phyloP scores from a whole-genome alignment of 2,113 vertebrate species.

The Anoura caudifer region DNA sequence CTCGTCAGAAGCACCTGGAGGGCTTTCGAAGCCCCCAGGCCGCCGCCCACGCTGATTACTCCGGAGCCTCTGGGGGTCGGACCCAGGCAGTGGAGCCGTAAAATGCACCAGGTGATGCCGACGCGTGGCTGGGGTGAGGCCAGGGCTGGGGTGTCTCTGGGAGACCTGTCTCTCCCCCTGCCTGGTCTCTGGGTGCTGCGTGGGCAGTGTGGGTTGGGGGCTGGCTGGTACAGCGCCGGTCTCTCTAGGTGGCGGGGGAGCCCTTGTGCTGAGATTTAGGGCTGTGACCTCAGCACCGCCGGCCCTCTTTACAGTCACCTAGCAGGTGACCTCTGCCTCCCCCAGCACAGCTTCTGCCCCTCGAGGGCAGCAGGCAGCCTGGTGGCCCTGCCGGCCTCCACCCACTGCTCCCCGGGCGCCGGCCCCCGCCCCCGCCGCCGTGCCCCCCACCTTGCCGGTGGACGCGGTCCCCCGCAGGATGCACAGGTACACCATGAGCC shows the following conservation, averaged over 20 bases:
- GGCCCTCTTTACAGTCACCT: fast-evolving
- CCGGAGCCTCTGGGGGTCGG: background rate
- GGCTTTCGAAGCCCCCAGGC: background rate
- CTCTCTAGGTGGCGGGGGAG: background rate
- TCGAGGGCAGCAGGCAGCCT: background rate
- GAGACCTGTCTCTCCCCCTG: fast-evolving
- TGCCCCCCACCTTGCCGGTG: constrained; percentile 87
- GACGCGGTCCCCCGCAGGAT: constrained; percentile 89
- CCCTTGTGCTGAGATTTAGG: background rate
- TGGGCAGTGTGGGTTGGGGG: background rate
- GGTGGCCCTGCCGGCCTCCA: fast-evolving
- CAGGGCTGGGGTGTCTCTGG: fast-evolving
- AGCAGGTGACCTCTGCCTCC: fast-evolving
- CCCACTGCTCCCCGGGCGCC: fast-evolving
- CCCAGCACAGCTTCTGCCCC: too few relatives aligned
- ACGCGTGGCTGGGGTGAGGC: background rate
- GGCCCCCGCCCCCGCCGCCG: fast-evolving
- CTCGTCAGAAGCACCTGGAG: too few relatives aligned
- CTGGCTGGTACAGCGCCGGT: background rate
- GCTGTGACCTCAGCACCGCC: background rate
- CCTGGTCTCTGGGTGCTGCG: background rate
- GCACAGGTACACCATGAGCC: constrained; percentile 91
- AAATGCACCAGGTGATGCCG: fast-evolving
- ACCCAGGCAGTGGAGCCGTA: fast-evolving
- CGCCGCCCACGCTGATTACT: fast-evolving